These are phyloP conservation scores for Tenebrosternarchus preto DNA, from an alignment of 2,113 vertebrate species.

Conservation along the genomic window DNA sequence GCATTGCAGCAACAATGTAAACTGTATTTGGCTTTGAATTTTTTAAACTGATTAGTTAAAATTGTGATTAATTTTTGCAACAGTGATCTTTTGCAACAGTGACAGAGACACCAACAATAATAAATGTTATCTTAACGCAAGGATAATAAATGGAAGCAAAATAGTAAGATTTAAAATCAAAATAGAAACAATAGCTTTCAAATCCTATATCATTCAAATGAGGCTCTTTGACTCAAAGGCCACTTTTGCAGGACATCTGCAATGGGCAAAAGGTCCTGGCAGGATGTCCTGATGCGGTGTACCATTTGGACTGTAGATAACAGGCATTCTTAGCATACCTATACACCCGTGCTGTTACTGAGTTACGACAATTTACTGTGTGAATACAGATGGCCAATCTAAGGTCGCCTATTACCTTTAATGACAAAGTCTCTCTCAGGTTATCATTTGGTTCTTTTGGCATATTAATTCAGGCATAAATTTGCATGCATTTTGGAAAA, in stretches of 20 bases:
- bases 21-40: not conserved
- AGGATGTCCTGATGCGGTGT: not conserved
- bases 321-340: constrained; percentile 1
- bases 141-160: too few relatives aligned
- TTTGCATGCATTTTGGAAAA: not conserved
- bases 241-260: constrained; percentile 8
- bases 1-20: not conserved
- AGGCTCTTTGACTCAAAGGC: not conserved
- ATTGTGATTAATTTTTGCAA: not conserved
- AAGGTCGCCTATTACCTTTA: constrained; percentile 19
- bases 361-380: constrained; percentile 11
- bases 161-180: too few relatives aligned
- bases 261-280: not conserved
- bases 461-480: not conserved
- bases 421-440: constrained; percentile 5
- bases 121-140: too few relatives aligned
- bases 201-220: not conserved
- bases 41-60: not conserved
- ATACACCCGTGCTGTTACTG: not conserved
- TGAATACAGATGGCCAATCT: not conserved
- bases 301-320: constrained; percentile 3
- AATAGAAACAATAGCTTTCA: not conserved
- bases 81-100: not conserved
- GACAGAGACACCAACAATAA: too few relatives aligned
- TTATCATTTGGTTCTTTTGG: constrained; percentile 18